These are phyloP conservation scores for Eulemur coronatus DNA, from an alignment of 2,797 vertebrate genomes.

Conservation along the genomic window DNA sequence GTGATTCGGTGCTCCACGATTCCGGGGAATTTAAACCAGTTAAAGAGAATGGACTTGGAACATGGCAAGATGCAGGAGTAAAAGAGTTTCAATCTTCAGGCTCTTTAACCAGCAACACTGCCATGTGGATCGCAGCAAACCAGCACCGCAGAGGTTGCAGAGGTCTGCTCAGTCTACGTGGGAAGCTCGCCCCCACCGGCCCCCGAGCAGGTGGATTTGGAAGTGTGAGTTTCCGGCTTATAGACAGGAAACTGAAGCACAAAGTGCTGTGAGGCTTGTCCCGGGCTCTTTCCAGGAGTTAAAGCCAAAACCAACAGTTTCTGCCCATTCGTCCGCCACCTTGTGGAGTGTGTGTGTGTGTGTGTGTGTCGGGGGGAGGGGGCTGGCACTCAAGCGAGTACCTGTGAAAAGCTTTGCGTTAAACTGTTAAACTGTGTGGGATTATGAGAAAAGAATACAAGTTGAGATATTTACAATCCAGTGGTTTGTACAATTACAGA, in stretches of 20 bases:
- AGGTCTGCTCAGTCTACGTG: fast-evolving
- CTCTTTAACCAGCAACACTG: background rate
- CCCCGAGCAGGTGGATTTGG: background rate
- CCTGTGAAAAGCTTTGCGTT: background rate
- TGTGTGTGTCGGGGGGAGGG: no score
- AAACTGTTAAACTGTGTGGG: background rate
- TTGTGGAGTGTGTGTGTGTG: background rate
- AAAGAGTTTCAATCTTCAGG: no score
- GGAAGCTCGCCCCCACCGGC: background rate
- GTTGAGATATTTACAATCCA: background rate
- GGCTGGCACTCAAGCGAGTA: background rate
- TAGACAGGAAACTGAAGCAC: fast-evolving
- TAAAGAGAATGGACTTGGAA: background rate
- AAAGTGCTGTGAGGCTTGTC: fast-evolving
- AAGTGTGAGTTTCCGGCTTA: background rate
- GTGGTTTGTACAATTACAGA: background rate
- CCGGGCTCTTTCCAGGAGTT: fast-evolving
- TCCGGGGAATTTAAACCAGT: background rate
- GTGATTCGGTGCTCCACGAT: background rate
- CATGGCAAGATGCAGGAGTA: background rate
- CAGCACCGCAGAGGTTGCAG: no score
- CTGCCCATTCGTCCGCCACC: background rate
- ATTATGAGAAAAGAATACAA: background rate
- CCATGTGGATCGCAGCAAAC: background rate
- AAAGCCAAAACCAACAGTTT: fast-evolving